These are phyloP conservation scores for Protodeltote pygarga DNA, from an alignment of 2,888 invertebrate species.

Conservation along the genomic window DNA sequence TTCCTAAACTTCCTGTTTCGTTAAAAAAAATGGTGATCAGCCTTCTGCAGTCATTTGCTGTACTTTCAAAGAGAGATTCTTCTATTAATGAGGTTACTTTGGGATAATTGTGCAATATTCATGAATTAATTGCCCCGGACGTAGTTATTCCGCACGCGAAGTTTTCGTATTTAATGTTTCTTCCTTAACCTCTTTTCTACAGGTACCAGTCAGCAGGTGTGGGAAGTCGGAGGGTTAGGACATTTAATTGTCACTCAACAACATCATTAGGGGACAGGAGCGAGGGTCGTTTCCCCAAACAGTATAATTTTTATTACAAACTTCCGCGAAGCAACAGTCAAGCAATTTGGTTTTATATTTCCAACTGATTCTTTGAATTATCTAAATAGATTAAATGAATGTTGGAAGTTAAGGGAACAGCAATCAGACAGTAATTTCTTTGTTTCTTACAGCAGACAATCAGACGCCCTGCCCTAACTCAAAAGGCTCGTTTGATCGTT, in stretches of 20 bases:
- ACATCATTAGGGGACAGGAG: conserved; percentile 25
- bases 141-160: too few species aligned
- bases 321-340: conserved; percentile 16
- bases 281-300: conserved; percentile 11
- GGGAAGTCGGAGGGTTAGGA: conserved; percentile 5
- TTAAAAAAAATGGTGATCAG: too few species aligned
- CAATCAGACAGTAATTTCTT: not conserved
- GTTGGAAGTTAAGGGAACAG: not conserved
- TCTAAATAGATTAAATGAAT: not conserved
- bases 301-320: conserved; percentile 16
- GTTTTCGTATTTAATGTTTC: conserved; percentile 4
- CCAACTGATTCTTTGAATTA: too few species aligned
- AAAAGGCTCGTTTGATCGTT: conserved; percentile 16
- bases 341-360: not conserved
- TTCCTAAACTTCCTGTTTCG: too few species aligned
- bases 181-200: not conserved
- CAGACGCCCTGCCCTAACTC: not conserved
- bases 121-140: too few species aligned
- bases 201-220: not conserved
- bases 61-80: too few species aligned
- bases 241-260: conserved; percentile 34
- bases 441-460: conserved; percentile 1
- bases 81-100: too few species aligned
- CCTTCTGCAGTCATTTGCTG: too few species aligned
- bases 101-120: too few species aligned